These are phyloP conservation scores for Polia nebulosa DNA, from an alignment of 2,888 invertebrate species.

Conservation along the genomic window DNA sequence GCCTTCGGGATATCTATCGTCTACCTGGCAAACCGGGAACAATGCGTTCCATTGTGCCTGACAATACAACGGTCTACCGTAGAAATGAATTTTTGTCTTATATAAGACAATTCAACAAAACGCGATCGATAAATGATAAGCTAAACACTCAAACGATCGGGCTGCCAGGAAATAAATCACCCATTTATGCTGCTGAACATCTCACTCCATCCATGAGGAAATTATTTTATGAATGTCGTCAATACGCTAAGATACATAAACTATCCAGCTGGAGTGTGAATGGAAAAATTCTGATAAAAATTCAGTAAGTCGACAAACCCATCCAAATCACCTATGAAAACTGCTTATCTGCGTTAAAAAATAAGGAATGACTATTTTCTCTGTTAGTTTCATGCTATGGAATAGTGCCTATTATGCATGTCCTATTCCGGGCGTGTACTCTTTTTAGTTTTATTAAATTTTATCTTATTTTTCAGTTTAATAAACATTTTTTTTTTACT, in stretches of 20 bases:
- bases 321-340: neutral
- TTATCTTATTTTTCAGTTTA: neutral
- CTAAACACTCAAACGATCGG: no score
- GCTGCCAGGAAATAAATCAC: no score
- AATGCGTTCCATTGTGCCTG: neutral
- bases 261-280: conserved; percentile 4
- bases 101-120: no score
- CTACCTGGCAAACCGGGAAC: no score
- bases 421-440: neutral
- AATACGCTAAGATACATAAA: no score
- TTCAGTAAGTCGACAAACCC: neutral
- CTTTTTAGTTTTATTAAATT: neutral
- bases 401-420: neutral
- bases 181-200: no score
- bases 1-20: neutral
- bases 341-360: neutral
- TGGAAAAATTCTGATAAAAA: conserved; percentile 2
- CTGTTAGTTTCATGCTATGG: neutral
- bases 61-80: neutral
- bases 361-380: neutral
- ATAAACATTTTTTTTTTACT: neutral
- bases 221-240: no score
- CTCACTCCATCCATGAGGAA: no score
- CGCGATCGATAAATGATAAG: no score
- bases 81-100: conserved; percentile 6